Conservation (phyloP, 2,113 vertebrate genomes). For the Tychaedon coryphoeus region DNA sequence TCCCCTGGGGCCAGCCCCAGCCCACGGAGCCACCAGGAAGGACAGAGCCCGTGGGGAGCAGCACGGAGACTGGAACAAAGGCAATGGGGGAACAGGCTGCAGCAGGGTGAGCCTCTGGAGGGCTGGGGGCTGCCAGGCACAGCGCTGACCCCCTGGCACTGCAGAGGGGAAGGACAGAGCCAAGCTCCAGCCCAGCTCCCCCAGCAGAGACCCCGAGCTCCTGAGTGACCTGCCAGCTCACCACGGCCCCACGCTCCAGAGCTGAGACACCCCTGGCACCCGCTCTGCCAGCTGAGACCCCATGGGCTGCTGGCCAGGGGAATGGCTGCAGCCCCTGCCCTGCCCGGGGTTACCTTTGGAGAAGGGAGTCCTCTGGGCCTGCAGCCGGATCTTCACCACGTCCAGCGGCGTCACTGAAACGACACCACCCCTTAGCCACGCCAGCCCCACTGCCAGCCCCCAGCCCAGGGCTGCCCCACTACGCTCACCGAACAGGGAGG, state of each 20-base stretch:
- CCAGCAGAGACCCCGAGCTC: fast-evolving
- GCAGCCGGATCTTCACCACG: constrained; percentile 94
- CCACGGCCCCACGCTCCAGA: neutral
- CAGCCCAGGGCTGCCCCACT: fast-evolving
- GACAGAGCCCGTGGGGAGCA: neutral
- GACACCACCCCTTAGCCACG: neutral
- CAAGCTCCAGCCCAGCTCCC: neutral
- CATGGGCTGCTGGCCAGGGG: fast-evolving
- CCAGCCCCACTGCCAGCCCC: fast-evolving
- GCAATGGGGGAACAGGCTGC: neutral
- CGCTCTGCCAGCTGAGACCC: neutral
- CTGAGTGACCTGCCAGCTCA: neutral
- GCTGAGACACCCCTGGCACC: neutral
- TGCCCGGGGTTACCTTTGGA: neutral
- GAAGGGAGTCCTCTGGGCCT: constrained; percentile 85
- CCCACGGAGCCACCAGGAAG: neutral
- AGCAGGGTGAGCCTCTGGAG: neutral
- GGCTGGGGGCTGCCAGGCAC: neutral
- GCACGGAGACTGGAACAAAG: neutral
- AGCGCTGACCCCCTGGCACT: fast-evolving
- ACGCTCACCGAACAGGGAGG: constrained; percentile 89
- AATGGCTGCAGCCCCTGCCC: neutral
- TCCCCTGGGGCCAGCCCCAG: neutral
- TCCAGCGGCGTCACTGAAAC: constrained; percentile 88
- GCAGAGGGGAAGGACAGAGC: neutral